Evolutionary conservation across 2,797 vertebrate genomes (phyloP), one percentile per base, ranked within the genome.

Genomic region (Peromyscus attwateri): DNA sequence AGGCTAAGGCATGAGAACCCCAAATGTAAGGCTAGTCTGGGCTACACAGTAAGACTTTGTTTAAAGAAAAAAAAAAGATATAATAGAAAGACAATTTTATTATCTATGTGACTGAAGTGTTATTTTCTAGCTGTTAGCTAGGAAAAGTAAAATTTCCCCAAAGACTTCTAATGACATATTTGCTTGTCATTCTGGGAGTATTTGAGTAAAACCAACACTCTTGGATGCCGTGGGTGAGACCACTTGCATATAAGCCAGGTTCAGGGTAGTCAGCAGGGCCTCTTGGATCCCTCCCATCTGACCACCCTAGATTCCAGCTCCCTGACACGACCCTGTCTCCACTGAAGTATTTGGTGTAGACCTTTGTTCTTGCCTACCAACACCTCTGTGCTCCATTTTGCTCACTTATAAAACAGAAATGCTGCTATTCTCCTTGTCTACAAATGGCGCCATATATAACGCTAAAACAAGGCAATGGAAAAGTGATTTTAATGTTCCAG

Each of bases 401-500:
- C 11, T 83, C 73, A 70, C 37, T 89, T 92, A 16, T 76, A 46
- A 93, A 77, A 75, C 10, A 89, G 60, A 37, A 89, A 52, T 46
- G 68, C 68, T n/a, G 10, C 46, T 60, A 57, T 95, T 85, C 14
- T 68, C 55, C 68, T 64, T 25, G 40, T 92, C 52, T 52, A 73
- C 64, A 77, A 79, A 84, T 62, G n/a, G n/a, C 87, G 31, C 95
- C 88, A 40, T 79, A 90, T n/a, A 55, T 92, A 89, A 89, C 25
- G 73, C 89, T 77, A 81, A 95, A 96, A 93, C 23, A 43, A 94
- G 92, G n/a, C 77, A 92, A 55, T 1, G 46, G 70, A 52, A 92
- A 80, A 71, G 40, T 40, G 79, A 77, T 95, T 83, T 95, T 25
- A 92, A 64, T 23, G 21, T 77, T 95, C 31, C 60, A 89, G 92